Percentiles rank a stretch among this genome's conserved stretches.
Conservation (phyloP, 2,113 vertebrate genomes). For the Podarcis muralis region DNA sequence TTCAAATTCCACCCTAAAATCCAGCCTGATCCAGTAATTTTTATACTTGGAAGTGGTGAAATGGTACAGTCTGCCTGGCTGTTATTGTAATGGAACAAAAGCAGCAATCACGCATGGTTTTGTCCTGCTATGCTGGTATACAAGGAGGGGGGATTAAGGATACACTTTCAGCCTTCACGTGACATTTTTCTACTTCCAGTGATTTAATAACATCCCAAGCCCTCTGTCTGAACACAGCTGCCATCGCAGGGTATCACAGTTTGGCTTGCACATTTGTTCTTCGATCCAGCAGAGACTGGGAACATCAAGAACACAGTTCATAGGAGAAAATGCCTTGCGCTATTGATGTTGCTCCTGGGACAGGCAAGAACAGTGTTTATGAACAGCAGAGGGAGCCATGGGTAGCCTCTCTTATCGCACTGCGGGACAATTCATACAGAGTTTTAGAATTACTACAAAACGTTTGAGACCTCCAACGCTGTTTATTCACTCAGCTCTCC, state of each 20-base stretch:
- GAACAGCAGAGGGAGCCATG: constrained; percentile 12
- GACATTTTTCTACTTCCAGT: neutral
- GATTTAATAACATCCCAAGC: neutral
- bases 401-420: neutral
- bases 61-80: neutral
- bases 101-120: neutral
- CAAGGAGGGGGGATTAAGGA: neutral
- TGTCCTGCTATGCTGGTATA: neutral
- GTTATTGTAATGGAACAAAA: neutral
- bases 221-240: neutral
- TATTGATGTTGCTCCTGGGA: neutral
- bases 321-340: neutral
- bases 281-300: neutral
- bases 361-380: constrained; percentile 5
- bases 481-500: neutral
- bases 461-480: neutral
- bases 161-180: neutral
- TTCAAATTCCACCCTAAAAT: neutral
- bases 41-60: neutral
- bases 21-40: neutral
- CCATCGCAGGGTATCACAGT: neutral
- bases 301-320: constrained; percentile 17
- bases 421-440: neutral
- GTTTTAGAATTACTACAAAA: neutral
- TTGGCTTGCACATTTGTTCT: neutral